These are phyloP conservation scores for Bubalus kerabau DNA, from an alignment of 2,113 vertebrate genomes.

Conservation along the genomic window DNA sequence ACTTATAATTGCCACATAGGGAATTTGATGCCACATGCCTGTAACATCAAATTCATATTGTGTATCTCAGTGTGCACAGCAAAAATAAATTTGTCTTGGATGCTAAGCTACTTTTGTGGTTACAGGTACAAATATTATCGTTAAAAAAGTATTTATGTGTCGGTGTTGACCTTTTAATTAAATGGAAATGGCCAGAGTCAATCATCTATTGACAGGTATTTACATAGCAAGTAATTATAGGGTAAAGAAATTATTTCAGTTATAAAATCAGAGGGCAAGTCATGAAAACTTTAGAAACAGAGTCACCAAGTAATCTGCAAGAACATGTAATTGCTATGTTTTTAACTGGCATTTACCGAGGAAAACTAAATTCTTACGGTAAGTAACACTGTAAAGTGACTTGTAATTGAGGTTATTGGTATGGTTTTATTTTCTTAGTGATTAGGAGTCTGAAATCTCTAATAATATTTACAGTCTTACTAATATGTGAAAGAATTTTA, in stretches of 20 bases:
- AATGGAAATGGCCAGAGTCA: conserved; percentile 62
- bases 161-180: conserved; percentile 71
- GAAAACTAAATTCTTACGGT: conserved; percentile 39
- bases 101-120: conserved; percentile 51
- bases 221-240: conserved; percentile 56
- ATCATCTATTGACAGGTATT: conserved; percentile 67
- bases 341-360: conserved; percentile 15
- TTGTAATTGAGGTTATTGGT: not conserved
- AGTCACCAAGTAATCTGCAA: conserved; percentile 53
- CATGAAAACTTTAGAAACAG: conserved; percentile 55
- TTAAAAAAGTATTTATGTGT: conserved; percentile 70
- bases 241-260: conserved; percentile 59
- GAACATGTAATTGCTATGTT: conserved; percentile 63
- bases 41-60: not conserved
- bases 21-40: not conserved
- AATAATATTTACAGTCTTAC: not conserved
- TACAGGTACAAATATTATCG: conserved; percentile 69
- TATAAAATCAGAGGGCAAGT: conserved; percentile 64
- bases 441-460: conserved; percentile 20
- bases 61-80: conserved; percentile 21
- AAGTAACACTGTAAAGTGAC: not conserved
- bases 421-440: conserved; percentile 44
- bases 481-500: not conserved
- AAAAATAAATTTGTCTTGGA: conserved; percentile 69
- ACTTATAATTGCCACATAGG: not conserved